Base-by-base conservation (phyloP, 2,888 invertebrate genomes). In the Ptilodon capucinus region DNA sequence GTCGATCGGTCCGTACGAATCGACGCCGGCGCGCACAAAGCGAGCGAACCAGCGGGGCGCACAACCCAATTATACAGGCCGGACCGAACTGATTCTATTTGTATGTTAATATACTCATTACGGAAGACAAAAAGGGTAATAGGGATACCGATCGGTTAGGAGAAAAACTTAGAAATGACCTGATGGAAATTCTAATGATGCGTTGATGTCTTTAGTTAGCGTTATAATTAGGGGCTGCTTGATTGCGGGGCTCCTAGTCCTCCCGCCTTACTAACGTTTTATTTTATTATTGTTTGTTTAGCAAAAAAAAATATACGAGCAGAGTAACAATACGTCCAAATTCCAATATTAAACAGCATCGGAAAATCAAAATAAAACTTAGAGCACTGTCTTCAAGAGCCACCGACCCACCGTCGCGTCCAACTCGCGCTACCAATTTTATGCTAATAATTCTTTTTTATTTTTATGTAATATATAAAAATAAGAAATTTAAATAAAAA, bases 31-130 rank as follows among this genome's bases (percentile, higher is more conserved):
- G 64, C 60, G 44, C 64, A 81, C 87, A 89, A 89, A 90, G 89
- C 57, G 46, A 23, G 43, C 45, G 63, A 71, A 70, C 54, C 90
- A 81, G 87, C 89, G 84, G 90, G 90, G 83, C 73, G 85, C 84
- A 81, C 56, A 60, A 74, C 79, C 82, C 88, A 86, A 89, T 90
- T 86, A 89, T 79, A 83, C 72, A 75, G 67, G 68, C 9, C 40
- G 68, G 60, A 66, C 77, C 74, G 74, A 75, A 77, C 80, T 79
- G 79, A 79, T 83, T 84, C 87, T 87, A 90, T 91, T 86, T 88
- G 88, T 89, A 91, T 91, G 90, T 77, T 87, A 90, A 91, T 91
- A 70, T 73, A 75, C 90, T 90, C 89, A 89, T 90, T 90, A 90
- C 79, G 62, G 58, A 70, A 83, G 81, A 85, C 81, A 81, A 83